Evolutionary conservation across 2,113 vertebrate genomes (phyloP).

Genomic region (Choloepus hoffmanni): DNA sequence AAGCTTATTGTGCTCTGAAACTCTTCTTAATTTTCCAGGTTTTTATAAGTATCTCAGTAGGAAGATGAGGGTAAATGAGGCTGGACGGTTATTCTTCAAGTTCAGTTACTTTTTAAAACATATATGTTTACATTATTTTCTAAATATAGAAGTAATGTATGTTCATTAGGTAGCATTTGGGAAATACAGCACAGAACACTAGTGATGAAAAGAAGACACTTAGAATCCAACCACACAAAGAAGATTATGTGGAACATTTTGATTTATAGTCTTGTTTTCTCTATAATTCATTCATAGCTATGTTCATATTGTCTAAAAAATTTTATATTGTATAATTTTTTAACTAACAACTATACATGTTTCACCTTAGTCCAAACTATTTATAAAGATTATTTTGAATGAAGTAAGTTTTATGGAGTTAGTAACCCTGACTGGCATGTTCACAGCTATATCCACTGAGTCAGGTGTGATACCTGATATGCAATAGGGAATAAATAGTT

Average conservation of each 20-base stretch:
- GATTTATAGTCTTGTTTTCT: conserved; percentile 22
- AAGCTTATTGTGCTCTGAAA: neutral
- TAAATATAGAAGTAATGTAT: neutral
- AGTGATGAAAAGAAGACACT: neutral
- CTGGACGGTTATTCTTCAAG: neutral
- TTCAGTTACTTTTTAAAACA: neutral
- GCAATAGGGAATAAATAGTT: neutral
- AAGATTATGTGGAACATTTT: neutral
- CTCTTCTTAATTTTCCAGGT: neutral
- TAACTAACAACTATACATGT: neutral
- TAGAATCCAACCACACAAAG: neutral
- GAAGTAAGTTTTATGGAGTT: neutral
- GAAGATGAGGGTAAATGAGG: neutral
- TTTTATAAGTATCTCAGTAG: neutral
- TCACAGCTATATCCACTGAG: neutral
- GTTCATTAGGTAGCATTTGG: neutral
- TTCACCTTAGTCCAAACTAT: neutral
- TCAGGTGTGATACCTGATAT: neutral
- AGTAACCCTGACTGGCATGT: neutral
- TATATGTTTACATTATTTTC: neutral
- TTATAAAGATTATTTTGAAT: neutral
- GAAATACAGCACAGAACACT: neutral
- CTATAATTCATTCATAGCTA: neutral
- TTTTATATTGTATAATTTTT: neutral
- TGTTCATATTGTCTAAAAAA: neutral